Evolutionary conservation across 2,113 vertebrate genomes (phyloP).

Genomic region (Pseudonaja textilis): DNA sequence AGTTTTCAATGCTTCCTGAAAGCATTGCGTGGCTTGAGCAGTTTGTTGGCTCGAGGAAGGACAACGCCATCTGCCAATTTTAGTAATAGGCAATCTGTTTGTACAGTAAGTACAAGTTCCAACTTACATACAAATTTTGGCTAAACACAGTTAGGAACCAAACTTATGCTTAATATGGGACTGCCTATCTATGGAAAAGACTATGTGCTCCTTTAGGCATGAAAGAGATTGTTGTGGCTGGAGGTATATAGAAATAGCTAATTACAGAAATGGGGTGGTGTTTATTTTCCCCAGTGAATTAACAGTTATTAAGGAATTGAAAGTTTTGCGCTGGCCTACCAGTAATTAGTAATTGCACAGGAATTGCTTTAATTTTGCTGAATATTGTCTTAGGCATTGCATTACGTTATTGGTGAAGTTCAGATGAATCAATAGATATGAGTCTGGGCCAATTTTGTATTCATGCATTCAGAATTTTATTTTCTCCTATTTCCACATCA

Average conservation of each 20-base stretch:
- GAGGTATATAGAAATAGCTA: not conserved
- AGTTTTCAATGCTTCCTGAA: not conserved
- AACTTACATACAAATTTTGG: not conserved
- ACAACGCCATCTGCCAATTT: not conserved
- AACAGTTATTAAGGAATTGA: not conserved
- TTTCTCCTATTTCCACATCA: not conserved
- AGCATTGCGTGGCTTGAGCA: not conserved
- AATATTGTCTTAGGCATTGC: not conserved
- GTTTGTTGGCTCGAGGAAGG: not conserved
- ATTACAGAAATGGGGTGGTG: not conserved
- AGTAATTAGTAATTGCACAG: not conserved
- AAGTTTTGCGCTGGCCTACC: not conserved
- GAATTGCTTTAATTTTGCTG: not conserved
- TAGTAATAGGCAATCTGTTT: not conserved
- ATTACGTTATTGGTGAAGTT: not conserved
- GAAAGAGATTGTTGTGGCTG: not conserved
- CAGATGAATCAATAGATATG: not conserved
- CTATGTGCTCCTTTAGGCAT: not conserved
- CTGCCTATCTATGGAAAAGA: not conserved
- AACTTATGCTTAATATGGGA: not conserved
- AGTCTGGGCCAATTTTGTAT: not conserved
- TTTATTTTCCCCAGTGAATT: not conserved
- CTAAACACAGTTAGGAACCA: not conserved
- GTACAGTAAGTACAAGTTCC: not conserved
- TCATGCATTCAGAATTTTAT: not conserved